These are phyloP conservation scores for Eristalis intricaria DNA, from an alignment of 2,888 invertebrate species.

Conservation along the genomic window DNA sequence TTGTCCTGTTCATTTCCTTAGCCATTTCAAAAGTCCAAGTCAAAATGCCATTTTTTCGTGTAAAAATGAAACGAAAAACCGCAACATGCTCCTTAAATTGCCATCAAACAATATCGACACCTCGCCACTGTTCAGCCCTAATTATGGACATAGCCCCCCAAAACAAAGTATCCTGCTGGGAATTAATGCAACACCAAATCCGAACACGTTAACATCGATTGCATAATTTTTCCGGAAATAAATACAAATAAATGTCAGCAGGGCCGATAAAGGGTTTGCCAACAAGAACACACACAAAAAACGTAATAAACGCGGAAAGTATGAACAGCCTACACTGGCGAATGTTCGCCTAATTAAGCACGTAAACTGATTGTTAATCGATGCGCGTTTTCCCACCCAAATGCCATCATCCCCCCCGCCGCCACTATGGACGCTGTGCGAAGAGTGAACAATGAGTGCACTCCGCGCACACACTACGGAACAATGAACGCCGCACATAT, in stretches of 20 bases:
- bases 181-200: not conserved
- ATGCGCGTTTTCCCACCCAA: constrained; percentile 11
- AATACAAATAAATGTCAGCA: not conserved
- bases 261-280: not conserved
- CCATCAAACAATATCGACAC: too few relatives aligned
- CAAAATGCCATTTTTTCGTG: too few relatives aligned
- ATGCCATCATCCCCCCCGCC: not conserved
- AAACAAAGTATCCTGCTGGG: not conserved
- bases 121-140: too few relatives aligned
- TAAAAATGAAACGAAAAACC: too few relatives aligned
- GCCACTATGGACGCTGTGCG: not conserved
- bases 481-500: constrained; percentile 14
- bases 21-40: too few relatives aligned
- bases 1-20: too few relatives aligned
- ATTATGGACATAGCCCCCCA: not conserved
- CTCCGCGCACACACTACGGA: not conserved
- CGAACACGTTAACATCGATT: not conserved
- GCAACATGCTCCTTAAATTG: too few relatives aligned
- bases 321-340: not conserved
- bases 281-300: not conserved
- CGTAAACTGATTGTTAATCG: constrained; percentile 29
- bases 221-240: not conserved
- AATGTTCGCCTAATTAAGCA: constrained; percentile 38
- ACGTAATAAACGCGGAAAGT: not conserved
- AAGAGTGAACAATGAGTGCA: not conserved